Evolutionary conservation across 2,888 invertebrate genomes (phyloP), one percentile per base, ranked within the genome.

Genomic region (Bellardia bayeri): DNA sequence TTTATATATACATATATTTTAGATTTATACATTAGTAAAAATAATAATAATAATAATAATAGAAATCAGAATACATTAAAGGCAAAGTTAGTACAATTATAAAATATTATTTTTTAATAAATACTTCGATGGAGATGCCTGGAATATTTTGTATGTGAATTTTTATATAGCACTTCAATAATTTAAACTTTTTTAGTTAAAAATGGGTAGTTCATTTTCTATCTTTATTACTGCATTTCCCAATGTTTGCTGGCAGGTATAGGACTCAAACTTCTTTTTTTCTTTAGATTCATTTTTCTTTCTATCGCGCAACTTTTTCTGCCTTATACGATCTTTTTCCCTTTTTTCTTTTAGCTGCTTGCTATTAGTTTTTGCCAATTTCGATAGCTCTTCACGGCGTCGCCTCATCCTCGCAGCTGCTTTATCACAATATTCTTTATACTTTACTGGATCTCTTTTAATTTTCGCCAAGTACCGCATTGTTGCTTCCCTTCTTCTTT

Each of bases 241-340:
- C 51, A 51, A 51, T n/a, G 51, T n/a, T 14, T 13, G 13, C 5
- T 51, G 2, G 51, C 14, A 6, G 13, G n/a, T 2, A 51, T 5
- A 51, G 5, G 3, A 1, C 51, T 51, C 3, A n/a, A n/a, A 13
- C 14, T 40, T 45, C 33, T 37, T 14, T 66, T 16, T 45, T 69
- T 49, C 69, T 42, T 33, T 45, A 13, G 49, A 5, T 13, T 63
- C 11, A 0, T 61, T 76, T 63, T 58, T 76, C 49, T 45, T 76
- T 76, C 63, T 76, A 13, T 58, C 72, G 13, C 72, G 40, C 14
- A 56, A 72, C 16, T n/a, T 56, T 40, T 56, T 56, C 40, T 56
- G 56, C 16, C 76, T 76, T 45, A 63, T 14, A 11, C 76, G 61
- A 54, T 78, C 51, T 51, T 66, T 78, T 78, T 78, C 64, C 23